Evolutionary conservation across 2,797 vertebrate species (phyloP).

Genomic region (Arctocebus calabarensis): DNA sequence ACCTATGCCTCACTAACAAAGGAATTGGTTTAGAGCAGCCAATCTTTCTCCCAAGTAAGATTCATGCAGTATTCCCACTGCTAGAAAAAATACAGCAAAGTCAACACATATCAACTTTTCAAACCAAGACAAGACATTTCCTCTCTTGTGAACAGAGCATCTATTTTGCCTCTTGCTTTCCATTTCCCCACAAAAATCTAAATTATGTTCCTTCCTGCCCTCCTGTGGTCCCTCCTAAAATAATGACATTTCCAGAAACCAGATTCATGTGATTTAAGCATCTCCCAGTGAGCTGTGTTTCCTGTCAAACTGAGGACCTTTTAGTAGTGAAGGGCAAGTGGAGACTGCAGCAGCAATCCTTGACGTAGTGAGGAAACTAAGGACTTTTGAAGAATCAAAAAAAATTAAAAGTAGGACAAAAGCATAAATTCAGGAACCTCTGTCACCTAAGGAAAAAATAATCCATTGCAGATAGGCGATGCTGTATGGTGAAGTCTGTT

Average conservation of each 20-base stretch:
- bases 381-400: neutral
- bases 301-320: constrained; percentile 34
- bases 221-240: constrained; percentile 51
- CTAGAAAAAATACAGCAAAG: constrained; percentile 16
- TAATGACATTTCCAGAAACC: constrained; percentile 80
- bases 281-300: constrained; percentile 59
- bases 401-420: neutral
- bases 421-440: neutral
- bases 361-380: neutral
- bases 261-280: constrained; percentile 53
- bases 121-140: neutral
- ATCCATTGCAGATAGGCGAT: neutral
- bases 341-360: neutral
- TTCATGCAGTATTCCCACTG: neutral
- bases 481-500: neutral
- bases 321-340: neutral
- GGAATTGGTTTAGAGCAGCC: neutral
- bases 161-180: constrained; percentile 58
- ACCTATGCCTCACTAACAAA: neutral
- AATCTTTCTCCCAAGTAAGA: constrained; percentile 15
- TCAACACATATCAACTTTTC: neutral
- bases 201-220: constrained; percentile 61
- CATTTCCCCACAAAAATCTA: constrained; percentile 62
- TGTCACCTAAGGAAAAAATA: neutral
- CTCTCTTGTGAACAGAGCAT: constrained; percentile 51